Percentiles rank a stretch among this genome's conserved stretches.
phyloP scores from a whole-genome alignment of 2,888 invertebrate species.

The Mythimna vitellina region DNA sequence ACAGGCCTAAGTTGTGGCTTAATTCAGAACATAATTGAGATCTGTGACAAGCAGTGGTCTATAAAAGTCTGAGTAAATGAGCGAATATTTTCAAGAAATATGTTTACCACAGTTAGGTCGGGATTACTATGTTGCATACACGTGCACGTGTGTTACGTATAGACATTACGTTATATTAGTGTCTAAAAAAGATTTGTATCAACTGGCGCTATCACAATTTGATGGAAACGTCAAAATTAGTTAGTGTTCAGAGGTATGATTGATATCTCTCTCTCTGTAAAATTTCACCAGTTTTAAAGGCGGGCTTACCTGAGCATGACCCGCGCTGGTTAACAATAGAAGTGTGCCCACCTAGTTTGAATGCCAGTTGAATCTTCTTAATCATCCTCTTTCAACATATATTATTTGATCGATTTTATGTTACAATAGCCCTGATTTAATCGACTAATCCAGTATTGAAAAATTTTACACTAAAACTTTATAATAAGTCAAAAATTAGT shows the following conservation, averaged over 20 bases:
- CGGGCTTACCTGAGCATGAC: not conserved
- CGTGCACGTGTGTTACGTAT: no score
- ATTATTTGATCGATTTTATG: conserved; percentile 4
- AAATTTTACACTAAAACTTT: not conserved
- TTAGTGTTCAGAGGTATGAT: not conserved
- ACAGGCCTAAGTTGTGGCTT: no score
- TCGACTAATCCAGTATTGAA: not conserved
- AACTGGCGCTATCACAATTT: not conserved
- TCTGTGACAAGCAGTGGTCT: not conserved
- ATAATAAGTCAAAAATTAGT: not conserved
- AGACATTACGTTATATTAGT: not conserved
- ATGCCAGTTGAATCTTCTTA: not conserved
- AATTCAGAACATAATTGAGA: not conserved
- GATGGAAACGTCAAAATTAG: not conserved
- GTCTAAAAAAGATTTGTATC: not conserved
- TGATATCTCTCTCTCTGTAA: not conserved
- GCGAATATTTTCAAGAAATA: not conserved
- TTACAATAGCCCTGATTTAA: not conserved
- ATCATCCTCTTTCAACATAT: not conserved
- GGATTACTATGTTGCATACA: not conserved
- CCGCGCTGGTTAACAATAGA: not conserved
- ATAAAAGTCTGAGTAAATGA: not conserved
- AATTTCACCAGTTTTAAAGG: not conserved
- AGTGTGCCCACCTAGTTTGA: not conserved
- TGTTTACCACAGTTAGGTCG: not conserved